Percentiles rank a stretch among this genome's conserved stretches.
These are phyloP conservation scores for Lamprotornis superbus DNA, from an alignment of 2,113 vertebrate species.

Conservation along the genomic window DNA sequence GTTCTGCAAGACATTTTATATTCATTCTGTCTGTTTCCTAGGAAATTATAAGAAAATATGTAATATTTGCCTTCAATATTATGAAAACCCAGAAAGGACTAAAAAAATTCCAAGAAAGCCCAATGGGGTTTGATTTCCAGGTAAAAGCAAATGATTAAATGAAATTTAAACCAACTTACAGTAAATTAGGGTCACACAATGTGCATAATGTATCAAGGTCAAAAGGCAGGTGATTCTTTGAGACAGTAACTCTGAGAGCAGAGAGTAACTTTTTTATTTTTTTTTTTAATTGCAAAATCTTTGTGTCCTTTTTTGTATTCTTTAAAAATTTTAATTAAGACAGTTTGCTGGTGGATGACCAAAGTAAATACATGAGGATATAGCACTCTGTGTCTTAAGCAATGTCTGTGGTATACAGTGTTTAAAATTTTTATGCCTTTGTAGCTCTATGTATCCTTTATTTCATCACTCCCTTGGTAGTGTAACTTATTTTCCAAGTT, in stretches of 20 bases:
- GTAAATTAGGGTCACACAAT: background rate
- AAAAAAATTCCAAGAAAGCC: background rate
- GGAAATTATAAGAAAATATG: background rate
- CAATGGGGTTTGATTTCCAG: background rate
- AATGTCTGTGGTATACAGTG: background rate
- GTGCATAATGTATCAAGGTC: background rate
- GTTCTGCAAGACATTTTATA: background rate
- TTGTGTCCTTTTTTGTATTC: background rate
- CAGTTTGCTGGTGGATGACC: background rate
- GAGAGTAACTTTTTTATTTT: background rate
- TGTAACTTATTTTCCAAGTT: conserved; percentile 64
- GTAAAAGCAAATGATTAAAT: background rate
- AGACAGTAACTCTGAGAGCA: background rate
- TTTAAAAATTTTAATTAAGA: conserved; percentile 52
- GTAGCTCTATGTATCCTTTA: conserved; percentile 43
- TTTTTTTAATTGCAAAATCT: background rate
- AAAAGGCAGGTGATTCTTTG: background rate
- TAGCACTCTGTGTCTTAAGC: background rate
- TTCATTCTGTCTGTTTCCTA: background rate
- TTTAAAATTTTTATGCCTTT: conserved; percentile 61
- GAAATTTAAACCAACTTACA: background rate
- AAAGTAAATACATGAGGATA: conserved; percentile 9
- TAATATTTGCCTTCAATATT: background rate
- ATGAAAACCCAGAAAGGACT: background rate
- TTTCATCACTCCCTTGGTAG: conserved; percentile 63